Evolutionary conservation across 1,140 invertebrate species (phyloP).

Genomic region (Aphidius gifuensis): DNA sequence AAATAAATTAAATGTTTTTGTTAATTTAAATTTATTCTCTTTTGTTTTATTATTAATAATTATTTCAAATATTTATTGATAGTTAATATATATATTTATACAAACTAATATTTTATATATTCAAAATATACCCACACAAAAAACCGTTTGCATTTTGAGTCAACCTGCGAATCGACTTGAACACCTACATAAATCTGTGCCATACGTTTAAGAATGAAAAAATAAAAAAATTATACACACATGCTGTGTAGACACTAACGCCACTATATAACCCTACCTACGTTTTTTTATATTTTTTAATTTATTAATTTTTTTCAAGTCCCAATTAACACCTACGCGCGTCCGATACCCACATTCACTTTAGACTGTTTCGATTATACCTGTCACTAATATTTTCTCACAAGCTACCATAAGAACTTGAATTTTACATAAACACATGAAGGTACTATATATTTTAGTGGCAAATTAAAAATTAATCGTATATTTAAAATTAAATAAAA

Average conservation of each 20-base stretch:
- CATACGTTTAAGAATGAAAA: too few species aligned
- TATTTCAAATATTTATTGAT: neutral
- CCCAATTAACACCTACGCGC: constrained; percentile 35
- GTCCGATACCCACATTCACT: constrained; percentile 19
- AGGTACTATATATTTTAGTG: too few species aligned
- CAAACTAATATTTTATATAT: neutral
- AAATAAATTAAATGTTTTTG: too few species aligned
- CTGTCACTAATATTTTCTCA: constrained; percentile 28
- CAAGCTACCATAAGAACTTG: neutral
- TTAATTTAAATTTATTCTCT: too few species aligned
- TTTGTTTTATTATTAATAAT: too few species aligned
- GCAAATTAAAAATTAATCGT: too few species aligned
- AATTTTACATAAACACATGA: too few species aligned
- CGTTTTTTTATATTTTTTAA: constrained; percentile 6
- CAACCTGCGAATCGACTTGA: constrained; percentile 8
- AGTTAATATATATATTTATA: constrained; percentile 8
- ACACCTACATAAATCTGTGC: constrained; percentile 9
- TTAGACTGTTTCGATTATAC: constrained; percentile 7
- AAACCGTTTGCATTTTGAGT: constrained; percentile 1
- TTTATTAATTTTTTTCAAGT: constrained; percentile 18
- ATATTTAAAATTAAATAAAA: too few species aligned
- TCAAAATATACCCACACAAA: constrained; percentile 11
- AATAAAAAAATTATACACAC: too few species aligned
- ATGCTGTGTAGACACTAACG: too few species aligned
- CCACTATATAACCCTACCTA: constrained; percentile 15